A percentile compares a stretch with the other conserved stretches of the same genome.
phyloP scores from a whole-genome alignment of 2,888 invertebrate genomes.

The Hermaeophaga mercurialis region DNA sequence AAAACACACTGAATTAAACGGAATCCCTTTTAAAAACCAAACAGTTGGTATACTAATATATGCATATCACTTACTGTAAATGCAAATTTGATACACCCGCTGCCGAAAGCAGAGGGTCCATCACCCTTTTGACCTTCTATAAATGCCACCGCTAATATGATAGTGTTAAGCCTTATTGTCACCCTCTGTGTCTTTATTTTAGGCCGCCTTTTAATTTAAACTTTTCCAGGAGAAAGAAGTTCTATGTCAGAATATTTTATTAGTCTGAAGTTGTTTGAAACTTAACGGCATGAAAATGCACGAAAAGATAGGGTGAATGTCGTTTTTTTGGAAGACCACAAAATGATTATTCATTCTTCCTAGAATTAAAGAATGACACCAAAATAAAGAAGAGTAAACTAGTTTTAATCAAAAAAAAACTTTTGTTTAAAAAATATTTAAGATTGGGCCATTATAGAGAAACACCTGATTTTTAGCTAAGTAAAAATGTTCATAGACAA shows the following conservation, averaged over 20 bases:
- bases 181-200: conserved; percentile 47
- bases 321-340: neutral
- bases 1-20: conserved; percentile 26
- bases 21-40: conserved; percentile 20
- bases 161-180: conserved; percentile 48
- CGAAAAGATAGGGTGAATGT: conserved; percentile 1
- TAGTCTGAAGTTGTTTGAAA: conserved; percentile 29
- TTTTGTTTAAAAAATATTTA: no score
- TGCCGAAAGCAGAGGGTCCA: conserved; percentile 15
- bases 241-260: conserved; percentile 38
- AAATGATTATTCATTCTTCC: conserved; percentile 2
- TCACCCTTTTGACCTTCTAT: conserved; percentile 50
- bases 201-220: conserved; percentile 49
- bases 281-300: conserved; percentile 44
- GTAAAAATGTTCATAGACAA: no score
- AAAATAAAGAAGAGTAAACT: no score
- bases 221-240: conserved; percentile 33
- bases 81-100: conserved; percentile 46
- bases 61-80: conserved; percentile 56
- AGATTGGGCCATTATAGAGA: no score
- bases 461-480: no score
- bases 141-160: conserved; percentile 56
- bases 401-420: no score
- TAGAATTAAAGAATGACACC: neutral
- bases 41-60: conserved; percentile 44